Percentiles rank a stretch among this genome's conserved stretches.
Evolutionary conservation across 1,140 invertebrate genomes (phyloP).

Genomic region (Schlechtendalia chinensis): DNA sequence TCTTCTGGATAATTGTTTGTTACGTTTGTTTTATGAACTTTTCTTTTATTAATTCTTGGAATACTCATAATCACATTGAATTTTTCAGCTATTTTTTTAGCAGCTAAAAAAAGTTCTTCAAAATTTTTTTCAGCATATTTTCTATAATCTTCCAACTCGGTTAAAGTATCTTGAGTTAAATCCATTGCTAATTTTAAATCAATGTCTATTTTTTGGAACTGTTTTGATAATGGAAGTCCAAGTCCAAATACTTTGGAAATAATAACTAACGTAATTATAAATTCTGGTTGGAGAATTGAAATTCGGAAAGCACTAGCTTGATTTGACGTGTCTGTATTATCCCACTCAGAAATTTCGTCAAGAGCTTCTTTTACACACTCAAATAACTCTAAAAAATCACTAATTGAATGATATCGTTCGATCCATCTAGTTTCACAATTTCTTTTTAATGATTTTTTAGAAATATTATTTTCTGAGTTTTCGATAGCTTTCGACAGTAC

Average conservation of each 20-base stretch:
- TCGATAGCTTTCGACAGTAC: background rate
- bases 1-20: conserved; percentile 5
- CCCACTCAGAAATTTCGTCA: conserved; percentile 2
- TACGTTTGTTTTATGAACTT: conserved; percentile 17
- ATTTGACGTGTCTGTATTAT: conserved; percentile 21
- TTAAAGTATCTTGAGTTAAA: conserved; percentile 18
- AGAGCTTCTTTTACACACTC: conserved; percentile 3
- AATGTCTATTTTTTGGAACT: background rate
- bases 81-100: background rate
- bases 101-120: conserved; percentile 10
- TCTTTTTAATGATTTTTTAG: conserved; percentile 26
- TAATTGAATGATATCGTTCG: conserved; percentile 20
- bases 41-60: background rate
- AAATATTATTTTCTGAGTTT: conserved; percentile 35
- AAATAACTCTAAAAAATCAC: conserved; percentile 26
- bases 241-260: conserved; percentile 4
- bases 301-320: background rate
- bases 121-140: conserved; percentile 2
- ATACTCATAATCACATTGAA: conserved; percentile 8
- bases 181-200: conserved; percentile 13
- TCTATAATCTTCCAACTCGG: conserved; percentile 22
- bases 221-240: conserved; percentile 3
- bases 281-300: conserved; percentile 17
- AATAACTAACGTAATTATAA: background rate
- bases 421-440: conserved; percentile 18